Evolutionary conservation across 2,797 vertebrate species (phyloP).

Genomic region (Simalia tracyae): DNA sequence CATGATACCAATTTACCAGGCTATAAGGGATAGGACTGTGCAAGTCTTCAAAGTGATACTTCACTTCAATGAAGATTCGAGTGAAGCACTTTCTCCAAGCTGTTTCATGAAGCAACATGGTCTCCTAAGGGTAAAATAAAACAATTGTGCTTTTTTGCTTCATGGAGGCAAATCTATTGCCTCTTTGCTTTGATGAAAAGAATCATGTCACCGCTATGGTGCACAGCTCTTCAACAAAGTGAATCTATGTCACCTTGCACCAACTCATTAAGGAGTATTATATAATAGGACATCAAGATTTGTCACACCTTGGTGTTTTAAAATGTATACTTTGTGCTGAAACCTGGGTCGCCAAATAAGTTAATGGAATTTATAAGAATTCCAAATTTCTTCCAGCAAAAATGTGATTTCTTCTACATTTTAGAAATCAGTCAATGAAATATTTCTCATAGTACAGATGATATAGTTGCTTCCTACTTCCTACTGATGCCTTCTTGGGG

Average conservation of each 20-base stretch:
- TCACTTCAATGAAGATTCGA: not conserved
- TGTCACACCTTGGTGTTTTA: not conserved
- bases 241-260: not conserved
- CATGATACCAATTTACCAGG: not conserved
- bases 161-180: not conserved
- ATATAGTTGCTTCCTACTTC: not conserved
- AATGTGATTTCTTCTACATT: not conserved
- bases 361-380: not conserved
- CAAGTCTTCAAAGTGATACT: not conserved
- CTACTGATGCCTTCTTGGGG: not conserved
- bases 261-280: not conserved
- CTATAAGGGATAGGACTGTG: not conserved
- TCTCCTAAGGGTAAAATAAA: not conserved
- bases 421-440: not conserved
- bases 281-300: not conserved
- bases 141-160: not conserved
- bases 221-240: not conserved
- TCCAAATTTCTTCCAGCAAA: not conserved
- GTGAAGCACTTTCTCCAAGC: not conserved
- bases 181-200: not conserved
- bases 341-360: not conserved
- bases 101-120: not conserved
- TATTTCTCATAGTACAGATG: not conserved
- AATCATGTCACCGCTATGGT: not conserved
- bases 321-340: not conserved